Evolutionary conservation across 2,888 invertebrate genomes (phyloP).

Genomic region (Augiades crinisus): DNA sequence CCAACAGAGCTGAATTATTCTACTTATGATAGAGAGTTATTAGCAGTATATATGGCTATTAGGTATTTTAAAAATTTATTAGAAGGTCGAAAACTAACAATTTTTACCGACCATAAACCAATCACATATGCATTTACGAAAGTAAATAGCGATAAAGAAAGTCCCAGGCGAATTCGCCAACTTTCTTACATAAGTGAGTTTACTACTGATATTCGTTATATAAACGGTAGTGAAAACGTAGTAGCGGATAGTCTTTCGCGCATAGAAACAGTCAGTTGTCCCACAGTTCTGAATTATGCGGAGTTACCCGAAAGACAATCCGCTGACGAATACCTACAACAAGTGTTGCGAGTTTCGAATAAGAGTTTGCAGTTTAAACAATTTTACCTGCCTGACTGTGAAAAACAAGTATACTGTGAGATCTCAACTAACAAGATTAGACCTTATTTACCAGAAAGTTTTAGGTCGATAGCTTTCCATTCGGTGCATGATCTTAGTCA

Average conservation of each 20-base stretch:
- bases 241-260: conserved; percentile 4
- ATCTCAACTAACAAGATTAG: not conserved
- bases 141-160: not conserved
- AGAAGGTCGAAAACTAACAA: not conserved
- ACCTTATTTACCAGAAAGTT: not conserved
- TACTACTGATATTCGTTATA: not conserved
- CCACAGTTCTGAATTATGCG: not conserved
- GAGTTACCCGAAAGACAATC: not conserved
- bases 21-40: not conserved
- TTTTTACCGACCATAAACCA: conserved; percentile 5
- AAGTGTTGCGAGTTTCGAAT: not conserved
- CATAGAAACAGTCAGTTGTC: not conserved
- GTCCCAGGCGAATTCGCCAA: conserved; percentile 7
- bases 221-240: not conserved
- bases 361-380: not conserved
- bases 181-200: conserved; percentile 5
- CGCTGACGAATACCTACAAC: too few relatives aligned
- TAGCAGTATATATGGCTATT: not conserved
- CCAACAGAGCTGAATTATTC: conserved; percentile 5
- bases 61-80: not conserved
- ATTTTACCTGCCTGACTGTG: not conserved
- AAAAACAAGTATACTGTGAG: conserved; percentile 1
- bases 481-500: conserved; percentile 2
- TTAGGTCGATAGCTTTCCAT: not conserved
- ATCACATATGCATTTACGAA: not conserved